Percentiles rank a stretch among this genome's conserved stretches.
phyloP scores from a whole-genome alignment of 2,113 vertebrate genomes.

The Ifrita kowaldi region DNA sequence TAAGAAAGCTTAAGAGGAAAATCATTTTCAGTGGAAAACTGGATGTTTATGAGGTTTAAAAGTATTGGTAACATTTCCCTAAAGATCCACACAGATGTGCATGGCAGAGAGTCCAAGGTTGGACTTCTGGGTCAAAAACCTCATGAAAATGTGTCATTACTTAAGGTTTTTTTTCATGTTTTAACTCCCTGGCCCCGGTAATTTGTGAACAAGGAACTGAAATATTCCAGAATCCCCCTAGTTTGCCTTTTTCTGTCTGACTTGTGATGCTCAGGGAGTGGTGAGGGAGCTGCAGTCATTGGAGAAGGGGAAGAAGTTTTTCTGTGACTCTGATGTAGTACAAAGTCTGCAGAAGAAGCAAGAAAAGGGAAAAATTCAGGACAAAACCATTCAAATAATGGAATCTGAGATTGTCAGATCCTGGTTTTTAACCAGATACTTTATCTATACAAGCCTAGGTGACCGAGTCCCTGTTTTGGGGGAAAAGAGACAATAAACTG shows the following conservation, averaged over 20 bases:
- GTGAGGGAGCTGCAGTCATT: not conserved
- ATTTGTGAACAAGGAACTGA: not conserved
- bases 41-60: not conserved
- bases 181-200: not conserved
- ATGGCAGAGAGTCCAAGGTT: not conserved
- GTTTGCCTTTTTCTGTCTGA: not conserved
- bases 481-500: not conserved
- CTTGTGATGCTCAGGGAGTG: not conserved
- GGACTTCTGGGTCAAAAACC: not conserved
- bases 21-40: not conserved
- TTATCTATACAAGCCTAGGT: not conserved
- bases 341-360: not conserved
- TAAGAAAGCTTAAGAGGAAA: not conserved
- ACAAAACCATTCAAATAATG: not conserved
- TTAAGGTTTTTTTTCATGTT: not conserved
- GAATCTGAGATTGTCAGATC: not conserved
- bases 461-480: not conserved
- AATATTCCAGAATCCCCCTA: not conserved
- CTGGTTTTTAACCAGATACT: not conserved
- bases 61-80: not conserved
- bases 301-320: not conserved
- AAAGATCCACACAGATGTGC: not conserved
- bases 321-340: not conserved
- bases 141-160: accelerated
- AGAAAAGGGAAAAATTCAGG: not conserved